A percentile compares a stretch with the other conserved stretches of the same genome.
Conservation (phyloP, 2,113 vertebrate genomes). For the Proteles cristata region DNA sequence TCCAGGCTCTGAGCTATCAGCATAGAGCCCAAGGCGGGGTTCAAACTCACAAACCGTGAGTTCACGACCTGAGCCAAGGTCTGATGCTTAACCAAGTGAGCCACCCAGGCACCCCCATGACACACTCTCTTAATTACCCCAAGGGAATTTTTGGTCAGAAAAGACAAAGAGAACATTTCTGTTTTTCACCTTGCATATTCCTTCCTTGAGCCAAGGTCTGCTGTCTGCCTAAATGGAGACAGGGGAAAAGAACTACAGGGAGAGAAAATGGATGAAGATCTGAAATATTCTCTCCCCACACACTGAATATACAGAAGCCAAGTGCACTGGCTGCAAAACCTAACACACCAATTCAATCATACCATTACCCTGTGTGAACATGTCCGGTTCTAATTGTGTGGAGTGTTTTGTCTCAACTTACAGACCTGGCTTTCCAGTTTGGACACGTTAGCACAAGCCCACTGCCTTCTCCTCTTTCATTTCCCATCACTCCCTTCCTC, state of each 20-base stretch:
- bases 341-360: neutral
- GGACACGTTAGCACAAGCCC: neutral
- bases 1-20: too few species aligned
- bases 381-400: neutral
- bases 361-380: neutral
- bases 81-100: too few species aligned
- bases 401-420: neutral
- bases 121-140: neutral
- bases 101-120: neutral
- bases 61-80: too few species aligned
- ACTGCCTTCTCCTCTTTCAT: neutral
- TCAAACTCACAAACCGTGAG: too few species aligned
- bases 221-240: conserved; percentile 16
- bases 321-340: neutral
- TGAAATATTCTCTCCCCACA: neutral
- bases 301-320: neutral
- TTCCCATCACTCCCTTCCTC: neutral
- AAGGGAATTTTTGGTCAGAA: neutral
- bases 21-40: fast-evolving
- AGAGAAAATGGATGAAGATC: neutral
- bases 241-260: neutral
- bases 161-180: conserved; percentile 22
- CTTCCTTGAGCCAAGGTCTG: neutral
- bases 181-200: conserved; percentile 11
- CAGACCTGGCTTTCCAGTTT: neutral